Conservation (phyloP, 2,888 invertebrate genomes). For the Rhimphoctona megacephalus region DNA sequence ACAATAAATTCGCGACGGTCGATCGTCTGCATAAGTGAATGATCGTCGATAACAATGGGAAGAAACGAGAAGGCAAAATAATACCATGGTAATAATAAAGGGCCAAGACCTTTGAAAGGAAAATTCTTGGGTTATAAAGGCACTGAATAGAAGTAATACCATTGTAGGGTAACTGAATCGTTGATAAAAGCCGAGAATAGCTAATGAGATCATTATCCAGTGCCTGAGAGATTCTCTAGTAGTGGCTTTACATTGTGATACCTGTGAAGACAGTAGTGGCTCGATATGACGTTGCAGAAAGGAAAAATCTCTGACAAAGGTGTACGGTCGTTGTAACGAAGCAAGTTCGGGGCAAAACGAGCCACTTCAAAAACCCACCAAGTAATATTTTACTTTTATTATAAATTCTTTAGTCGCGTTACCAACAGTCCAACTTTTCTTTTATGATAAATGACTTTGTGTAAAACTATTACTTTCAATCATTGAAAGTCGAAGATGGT, state of each 20-base stretch:
- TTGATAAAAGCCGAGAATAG: constrained; percentile 50
- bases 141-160: constrained; percentile 9
- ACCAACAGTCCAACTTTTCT: neutral
- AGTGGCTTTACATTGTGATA: constrained; percentile 1
- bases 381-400: neutral
- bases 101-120: constrained; percentile 3
- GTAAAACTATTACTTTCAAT: neutral
- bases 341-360: neutral
- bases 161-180: constrained; percentile 57
- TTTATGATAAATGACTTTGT: neutral
- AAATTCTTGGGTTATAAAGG: constrained; percentile 24
- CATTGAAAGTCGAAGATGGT: neutral
- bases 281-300: neutral
- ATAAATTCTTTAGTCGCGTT: neutral
- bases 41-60: constrained; percentile 68
- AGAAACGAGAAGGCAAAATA: constrained; percentile 39
- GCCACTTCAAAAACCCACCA: neutral
- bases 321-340: neutral
- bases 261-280: neutral
- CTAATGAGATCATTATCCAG: constrained; percentile 70
- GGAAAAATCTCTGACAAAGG: neutral
- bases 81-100: neutral
- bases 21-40: constrained; percentile 30
- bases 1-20: neutral
- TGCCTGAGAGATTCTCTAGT: constrained; percentile 48